phyloP scores from a whole-genome alignment of 2,888 invertebrate species.

The Cerastoderma edule region DNA sequence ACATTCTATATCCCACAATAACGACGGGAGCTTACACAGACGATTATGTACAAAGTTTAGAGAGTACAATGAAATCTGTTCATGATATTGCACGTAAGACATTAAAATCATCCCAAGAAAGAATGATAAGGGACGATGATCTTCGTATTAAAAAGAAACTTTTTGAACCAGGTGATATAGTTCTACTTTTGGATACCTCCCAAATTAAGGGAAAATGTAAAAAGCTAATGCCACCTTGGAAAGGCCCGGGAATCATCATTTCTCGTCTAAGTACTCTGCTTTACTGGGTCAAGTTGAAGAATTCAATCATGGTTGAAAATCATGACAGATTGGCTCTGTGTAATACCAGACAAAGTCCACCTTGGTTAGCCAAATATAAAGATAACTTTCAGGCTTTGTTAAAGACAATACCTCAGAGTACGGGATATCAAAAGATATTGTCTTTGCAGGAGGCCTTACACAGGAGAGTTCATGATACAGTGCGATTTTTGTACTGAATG shows the following conservation, averaged over 20 bases:
- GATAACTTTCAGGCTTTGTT: too few species aligned
- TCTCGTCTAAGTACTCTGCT: too few species aligned
- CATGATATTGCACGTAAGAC: not conserved
- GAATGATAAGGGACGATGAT: constrained; percentile 11
- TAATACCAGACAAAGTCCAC: too few species aligned
- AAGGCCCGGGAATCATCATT: not conserved
- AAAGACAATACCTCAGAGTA: too few species aligned
- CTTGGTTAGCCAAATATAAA: too few species aligned
- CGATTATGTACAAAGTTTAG: not conserved
- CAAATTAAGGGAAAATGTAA: not conserved
- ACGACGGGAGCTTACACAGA: not conserved
- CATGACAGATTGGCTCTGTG: too few species aligned
- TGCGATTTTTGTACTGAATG: too few species aligned
- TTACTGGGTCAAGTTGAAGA: too few species aligned
- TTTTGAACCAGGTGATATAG: not conserved
- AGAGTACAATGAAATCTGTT: not conserved
- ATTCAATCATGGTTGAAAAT: too few species aligned
- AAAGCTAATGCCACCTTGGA: not conserved
- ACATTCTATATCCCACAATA: constrained; percentile 6
- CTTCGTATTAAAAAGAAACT: not conserved
- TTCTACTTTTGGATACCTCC: not conserved
- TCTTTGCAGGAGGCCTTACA: too few species aligned
- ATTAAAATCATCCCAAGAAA: not conserved
- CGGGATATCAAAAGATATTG: too few species aligned
- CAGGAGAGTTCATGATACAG: too few species aligned